Evolutionary conservation across 2,113 vertebrate species (phyloP).

Genomic region (Chiloscyllium plagiosum): DNA sequence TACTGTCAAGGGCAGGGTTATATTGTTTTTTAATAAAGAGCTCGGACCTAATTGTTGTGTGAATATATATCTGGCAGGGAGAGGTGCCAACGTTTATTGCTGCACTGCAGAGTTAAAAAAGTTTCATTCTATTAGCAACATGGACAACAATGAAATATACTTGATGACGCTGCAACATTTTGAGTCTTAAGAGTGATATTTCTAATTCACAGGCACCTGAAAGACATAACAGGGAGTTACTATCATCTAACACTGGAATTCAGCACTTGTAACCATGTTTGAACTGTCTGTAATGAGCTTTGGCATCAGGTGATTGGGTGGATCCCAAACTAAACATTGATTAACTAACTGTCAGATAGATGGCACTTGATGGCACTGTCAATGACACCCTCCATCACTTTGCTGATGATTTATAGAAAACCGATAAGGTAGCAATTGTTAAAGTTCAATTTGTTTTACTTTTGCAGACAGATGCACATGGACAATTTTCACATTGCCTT

Average conservation of each 20-base stretch:
- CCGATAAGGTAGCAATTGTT: not conserved
- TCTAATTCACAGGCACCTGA: too few relatives aligned
- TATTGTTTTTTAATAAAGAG: too few relatives aligned
- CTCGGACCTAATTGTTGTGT: too few relatives aligned
- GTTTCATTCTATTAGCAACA: too few relatives aligned
- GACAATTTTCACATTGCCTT: not conserved
- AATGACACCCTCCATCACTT: not conserved
- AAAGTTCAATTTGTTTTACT: not conserved
- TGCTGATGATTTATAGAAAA: not conserved
- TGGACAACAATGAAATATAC: too few relatives aligned
- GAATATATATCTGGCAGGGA: too few relatives aligned
- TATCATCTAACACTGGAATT: not conserved
- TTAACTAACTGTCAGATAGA: not conserved
- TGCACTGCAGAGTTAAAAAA: too few relatives aligned
- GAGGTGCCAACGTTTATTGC: too few relatives aligned
- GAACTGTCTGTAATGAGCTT: not conserved
- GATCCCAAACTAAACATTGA: not conserved
- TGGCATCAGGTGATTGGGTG: not conserved
- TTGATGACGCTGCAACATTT: too few relatives aligned
- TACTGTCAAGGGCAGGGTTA: not conserved
- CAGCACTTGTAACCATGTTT: not conserved
- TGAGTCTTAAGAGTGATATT: too few relatives aligned
- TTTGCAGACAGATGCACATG: not conserved
- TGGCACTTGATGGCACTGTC: not conserved
- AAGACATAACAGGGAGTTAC: not conserved